Base-by-base conservation (phyloP, 2,888 invertebrate genomes). In the Laothoe populi region DNA sequence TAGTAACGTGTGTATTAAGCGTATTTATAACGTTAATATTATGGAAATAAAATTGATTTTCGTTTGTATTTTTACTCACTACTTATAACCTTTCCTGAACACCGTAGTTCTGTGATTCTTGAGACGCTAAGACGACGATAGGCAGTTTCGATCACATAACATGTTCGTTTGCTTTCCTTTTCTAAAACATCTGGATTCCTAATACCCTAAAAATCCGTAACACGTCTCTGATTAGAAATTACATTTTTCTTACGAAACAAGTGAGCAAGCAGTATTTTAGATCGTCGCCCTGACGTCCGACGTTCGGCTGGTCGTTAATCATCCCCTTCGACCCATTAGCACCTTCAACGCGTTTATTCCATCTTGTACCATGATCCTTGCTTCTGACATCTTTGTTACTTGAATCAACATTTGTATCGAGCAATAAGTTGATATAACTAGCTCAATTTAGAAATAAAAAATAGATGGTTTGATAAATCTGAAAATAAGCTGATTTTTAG, bases 221-320 rank as follows among this genome's bases (percentile, higher is more conserved):
- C 19, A 44, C 44, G 44, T 44, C 10, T 13, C 38, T 13, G 19
- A 19, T 44, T 42, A 44, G 19, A 44, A 44, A 44, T 44, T 44
- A 44, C 8, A 44, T 44, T 44, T 44, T 44, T 7, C 44, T 2
- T 19, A 5, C 19, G 8, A 44, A 44, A 19, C 8, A 44, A 44
- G 19, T 19, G 44, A 44, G 44, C 19, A 44, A 44, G 44, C 44
- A 44, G 16, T 44, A 44, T 44, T 44, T 44, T 44, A 38, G 44
- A 19, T 10, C 44, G 53, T 19, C 53, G 31, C 16, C 31, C 53
- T 26, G 16, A 11, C 53, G 49, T 26, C 21, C 45, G 45, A 21
- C 45, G 11, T n/a, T 49, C 16, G 31, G 8, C 16, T 16, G 31
- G 13, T 53, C 53, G 53, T 53, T 53, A 53, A 53, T 53, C 53